Base-by-base conservation (phyloP, 2,797 vertebrate genomes). In the Thaleichthys pacificus region DNA sequence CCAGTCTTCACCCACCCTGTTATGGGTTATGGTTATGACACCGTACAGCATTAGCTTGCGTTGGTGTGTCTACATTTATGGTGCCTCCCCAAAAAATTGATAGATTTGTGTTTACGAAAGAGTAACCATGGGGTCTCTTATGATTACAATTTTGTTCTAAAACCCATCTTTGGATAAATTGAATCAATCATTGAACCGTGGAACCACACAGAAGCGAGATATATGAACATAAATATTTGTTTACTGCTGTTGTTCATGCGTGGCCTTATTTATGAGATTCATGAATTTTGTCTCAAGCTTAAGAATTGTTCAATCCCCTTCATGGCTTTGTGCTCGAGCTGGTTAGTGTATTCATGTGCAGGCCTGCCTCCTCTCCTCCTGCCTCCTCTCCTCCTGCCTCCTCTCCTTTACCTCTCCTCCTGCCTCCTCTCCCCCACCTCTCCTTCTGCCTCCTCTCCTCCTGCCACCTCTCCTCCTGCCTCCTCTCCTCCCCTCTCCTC, bases 171-270 rank as follows among this genome's bases (percentile, higher is more conserved):
- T 69, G 56, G 75, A 73, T 75, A 76, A 77, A 82, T 82, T 70
- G 74, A 69, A 73, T 81, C 57, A 9, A 66, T 22, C 66, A n/a
- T 66, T 78, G 74, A 80, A 77, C 66, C 68, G 58, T 71, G 58
- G 69, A 74, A 47, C 70, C 68, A 66, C 77, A 58, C 77, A 68
- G 49, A 68, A 70, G 54, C 54, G 19, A n/a, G 24, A 17, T 49
- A 26, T 7, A 80, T 76, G 77, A 74, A 70, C 76, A 72, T 74
- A 74, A 71, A 84, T 80, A 76, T 78, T 80, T 66, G 73, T 80
- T 78, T 82, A 64, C 69, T 28, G 28, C 26, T 0, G 14, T 72
- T 69, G 42, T 26, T 69, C 65, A 19, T 77, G 66, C 68, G 38
- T 47, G 24, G 11, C 63, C 19, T 57, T 72, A 61, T 77, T 74